Base-by-base conservation (phyloP, 2,113 vertebrate species). In the Dasypus novemcinctus region DNA sequence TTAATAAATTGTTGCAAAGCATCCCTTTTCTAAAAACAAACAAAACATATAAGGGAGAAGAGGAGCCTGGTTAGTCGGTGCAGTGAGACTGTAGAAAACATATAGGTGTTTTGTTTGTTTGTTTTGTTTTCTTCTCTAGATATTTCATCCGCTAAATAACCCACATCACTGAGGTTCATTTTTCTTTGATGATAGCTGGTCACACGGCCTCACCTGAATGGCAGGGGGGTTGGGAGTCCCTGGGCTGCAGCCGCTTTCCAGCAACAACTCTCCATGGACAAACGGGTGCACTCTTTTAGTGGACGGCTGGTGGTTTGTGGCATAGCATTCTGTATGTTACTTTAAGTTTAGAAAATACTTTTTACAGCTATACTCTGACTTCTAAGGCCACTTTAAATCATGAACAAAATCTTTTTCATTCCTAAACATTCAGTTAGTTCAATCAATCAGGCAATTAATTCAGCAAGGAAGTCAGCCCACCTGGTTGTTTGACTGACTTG, bases 371-470 rank as follows among this genome's bases (percentile, higher is more conserved):
- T 68, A 52, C 7, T 84, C 54, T 15, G 17, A 66, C 36, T 91
- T 92, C 54, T 84, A 93, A 92, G 71, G 20, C 21, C 63, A 93
- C 14, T 87, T 66, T 66, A 87, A 83, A 3, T 41, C 83, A 87
- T 17, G 20, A 90, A 18, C 54, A 76, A 61, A n/a, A 1, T 61
- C 23, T 61, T 93, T 81, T 78, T 57, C 59, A 93, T 69, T 38
- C 23, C 7, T 94, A 81, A 91, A n/a, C 12, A 68, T 75, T 75
- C 1, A n/a, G 7, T 76, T 31, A 71, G 25, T 82, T 92, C 21
- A 93, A 27, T 52, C 52, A 59, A 57, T 18, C 12, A 36, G 36
- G 11, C 12, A 80, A 10, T 43, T 83, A 78, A 59, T 64, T 78
- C 72, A 83, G 14, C 68, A 12, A 66, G 25, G 23, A 57, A 69